Evolutionary conservation across 2,113 vertebrate genomes (phyloP).

Genomic region (Nannobrachium achirus): DNA sequence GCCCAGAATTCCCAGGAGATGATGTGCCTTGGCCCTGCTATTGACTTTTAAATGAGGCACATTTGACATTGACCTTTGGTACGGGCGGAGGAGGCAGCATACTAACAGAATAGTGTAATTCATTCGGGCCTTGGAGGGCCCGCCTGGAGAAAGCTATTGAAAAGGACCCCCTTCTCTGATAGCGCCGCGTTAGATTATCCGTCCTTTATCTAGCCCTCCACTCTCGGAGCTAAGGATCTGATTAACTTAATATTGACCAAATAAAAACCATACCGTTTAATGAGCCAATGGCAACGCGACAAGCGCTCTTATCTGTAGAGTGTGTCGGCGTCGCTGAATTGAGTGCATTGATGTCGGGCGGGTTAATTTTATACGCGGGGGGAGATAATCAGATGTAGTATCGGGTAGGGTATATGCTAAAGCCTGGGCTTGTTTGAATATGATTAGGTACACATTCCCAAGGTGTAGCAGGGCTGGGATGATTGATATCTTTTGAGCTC

Average conservation of each 20-base stretch:
- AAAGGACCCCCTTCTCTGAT: constrained; percentile 53
- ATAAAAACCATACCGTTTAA: constrained; percentile 43
- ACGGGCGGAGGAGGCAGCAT: constrained; percentile 69
- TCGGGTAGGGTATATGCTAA: constrained; percentile 2
- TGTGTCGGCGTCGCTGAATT: constrained; percentile 2
- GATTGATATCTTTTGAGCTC: constrained; percentile 14
- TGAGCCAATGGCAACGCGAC: constrained; percentile 16
- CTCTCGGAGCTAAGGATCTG: constrained; percentile 57
- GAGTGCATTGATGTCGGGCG: constrained; percentile 5
- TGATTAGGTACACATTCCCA: constrained; percentile 16
- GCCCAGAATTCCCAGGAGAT: constrained; percentile 77
- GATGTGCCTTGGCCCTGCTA: constrained; percentile 73
- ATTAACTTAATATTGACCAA: constrained; percentile 55
- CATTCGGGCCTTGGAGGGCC: constrained; percentile 60
- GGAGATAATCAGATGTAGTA: constrained; percentile 1
- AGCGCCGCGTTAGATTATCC: constrained; percentile 66
- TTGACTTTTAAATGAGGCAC: constrained; percentile 83
- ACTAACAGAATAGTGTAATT: constrained; percentile 79
- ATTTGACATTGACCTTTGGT: constrained; percentile 83
- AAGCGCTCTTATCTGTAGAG: constrained; percentile 25
- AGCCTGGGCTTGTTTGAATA: constrained; percentile 7
- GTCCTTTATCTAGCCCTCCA: constrained; percentile 67
- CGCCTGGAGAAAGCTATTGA: constrained; percentile 63
- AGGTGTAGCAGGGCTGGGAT: neutral
- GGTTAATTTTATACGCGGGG: constrained; percentile 28